Base-by-base conservation (phyloP, 2,113 vertebrate species). In the Amazona guildingii region DNA sequence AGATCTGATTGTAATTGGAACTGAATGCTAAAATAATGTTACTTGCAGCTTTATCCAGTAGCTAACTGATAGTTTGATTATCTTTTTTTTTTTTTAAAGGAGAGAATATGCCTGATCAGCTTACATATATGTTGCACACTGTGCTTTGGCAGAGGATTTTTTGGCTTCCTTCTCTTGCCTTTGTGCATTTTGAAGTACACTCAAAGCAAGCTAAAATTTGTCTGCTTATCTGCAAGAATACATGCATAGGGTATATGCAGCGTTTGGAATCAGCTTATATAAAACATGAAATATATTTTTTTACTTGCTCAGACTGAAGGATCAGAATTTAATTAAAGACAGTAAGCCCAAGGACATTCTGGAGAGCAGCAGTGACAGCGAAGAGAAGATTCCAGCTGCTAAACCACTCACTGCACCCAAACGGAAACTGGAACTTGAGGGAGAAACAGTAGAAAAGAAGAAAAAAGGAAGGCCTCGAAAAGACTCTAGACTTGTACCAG, bases 401-500 rank as follows among this genome's bases (percentile, higher is more conserved):
- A 99, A 99, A 90, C 98, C 98, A 16, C 96, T 99, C 86, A 93
- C 98, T 2, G 97, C 98, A 20, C 97, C 97, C 92, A 99, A 99
- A 96, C 96, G 99, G 75, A 99, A 99, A 96, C 97, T 98, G 12
- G 99, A 99, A 94, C 97, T 98, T 20, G 99, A 99, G 13, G 98
- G 97, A n/a, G 98, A 96, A 62, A 99, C 99, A 6, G 99, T 99
- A 86, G 99, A 99, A 95, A 99, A 99, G 97, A 99, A 98, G 98
- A 99, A 99, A 90, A 99, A 99, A 97, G 99, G 99, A 24, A 98
- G 99, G 44, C 99, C 99, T 17, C 97, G 99, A 83, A 99, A 99
- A 97, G 99, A 99, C 80, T 83, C 98, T 18, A 99, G 99, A 78
- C 98, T 99, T 69, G 93, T 99, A 69, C 97, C 98, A 3, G 79